Percentiles rank a stretch among this genome's conserved stretches.
These are phyloP conservation scores for Rotaria sp. DNA, from an alignment of 2,888 invertebrate species.

Conservation along the genomic window DNA sequence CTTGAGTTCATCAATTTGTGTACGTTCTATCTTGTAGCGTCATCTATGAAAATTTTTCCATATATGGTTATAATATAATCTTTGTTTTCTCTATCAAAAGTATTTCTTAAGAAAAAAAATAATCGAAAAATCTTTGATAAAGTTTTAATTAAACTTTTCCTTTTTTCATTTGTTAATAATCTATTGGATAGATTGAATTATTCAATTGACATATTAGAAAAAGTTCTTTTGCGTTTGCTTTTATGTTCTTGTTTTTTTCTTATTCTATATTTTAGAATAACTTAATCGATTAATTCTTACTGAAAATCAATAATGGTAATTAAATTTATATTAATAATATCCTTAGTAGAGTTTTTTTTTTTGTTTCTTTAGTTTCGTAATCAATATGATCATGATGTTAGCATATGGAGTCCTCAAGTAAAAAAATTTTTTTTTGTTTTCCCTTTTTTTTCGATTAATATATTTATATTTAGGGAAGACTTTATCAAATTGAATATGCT, in stretches of 20 bases:
- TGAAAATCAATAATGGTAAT: background rate
- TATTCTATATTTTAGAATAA: background rate
- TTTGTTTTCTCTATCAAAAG: background rate
- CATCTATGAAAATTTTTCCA: background rate
- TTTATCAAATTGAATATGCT: conserved; percentile 83
- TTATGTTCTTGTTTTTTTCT: background rate
- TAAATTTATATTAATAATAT: no score
- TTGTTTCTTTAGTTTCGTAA: conserved; percentile 74
- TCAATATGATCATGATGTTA: conserved; percentile 98
- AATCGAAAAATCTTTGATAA: no score
- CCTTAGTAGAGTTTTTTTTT: no score
- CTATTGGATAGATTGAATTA: background rate
- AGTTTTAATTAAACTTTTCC: no score
- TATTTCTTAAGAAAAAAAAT: background rate
- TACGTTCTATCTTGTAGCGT: background rate
- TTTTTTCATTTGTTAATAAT: no score
- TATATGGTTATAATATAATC: background rate
- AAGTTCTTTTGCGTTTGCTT: background rate
- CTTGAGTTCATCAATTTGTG: no score
- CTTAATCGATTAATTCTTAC: background rate
- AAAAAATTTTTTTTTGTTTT: background rate
- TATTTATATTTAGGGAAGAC: conserved; percentile 53
- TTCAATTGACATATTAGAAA: background rate
- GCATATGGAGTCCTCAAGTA: conserved; percentile 94
- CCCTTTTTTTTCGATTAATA: no score